Conservation (phyloP, 2,888 invertebrate species). For the Leptogaster cylindrica region DNA sequence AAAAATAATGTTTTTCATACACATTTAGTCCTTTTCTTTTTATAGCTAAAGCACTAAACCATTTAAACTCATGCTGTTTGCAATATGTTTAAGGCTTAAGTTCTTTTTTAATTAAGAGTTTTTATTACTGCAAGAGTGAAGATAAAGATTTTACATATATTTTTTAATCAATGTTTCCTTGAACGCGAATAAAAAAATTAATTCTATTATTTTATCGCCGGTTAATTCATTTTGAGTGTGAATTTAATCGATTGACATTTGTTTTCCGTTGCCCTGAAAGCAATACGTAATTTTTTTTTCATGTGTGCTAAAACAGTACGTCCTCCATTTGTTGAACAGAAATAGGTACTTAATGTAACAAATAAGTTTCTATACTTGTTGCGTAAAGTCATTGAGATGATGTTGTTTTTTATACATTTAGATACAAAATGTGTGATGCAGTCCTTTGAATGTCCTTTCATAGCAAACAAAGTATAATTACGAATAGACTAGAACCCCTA, state of each 20-base stretch:
- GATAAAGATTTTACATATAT: constrained; percentile 8
- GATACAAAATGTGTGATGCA: no score
- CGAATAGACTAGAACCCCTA: no score
- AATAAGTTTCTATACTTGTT: background rate
- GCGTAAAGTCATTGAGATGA: no score
- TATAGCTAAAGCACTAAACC: constrained; percentile 16
- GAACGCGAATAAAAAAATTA: background rate
- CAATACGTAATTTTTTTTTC: background rate
- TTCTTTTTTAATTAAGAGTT: constrained; percentile 23
- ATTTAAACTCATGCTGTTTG: constrained; percentile 28
- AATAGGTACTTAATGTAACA: background rate
- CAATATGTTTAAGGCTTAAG: constrained; percentile 35
- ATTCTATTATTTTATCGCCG: constrained; percentile 9
- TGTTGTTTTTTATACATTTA: no score
- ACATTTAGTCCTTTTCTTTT: background rate
- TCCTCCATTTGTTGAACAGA: background rate
- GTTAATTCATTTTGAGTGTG: constrained; percentile 10
- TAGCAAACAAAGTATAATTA: no score
- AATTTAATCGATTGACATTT: constrained; percentile 36
- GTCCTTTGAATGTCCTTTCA: no score
- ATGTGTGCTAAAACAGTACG: background rate
- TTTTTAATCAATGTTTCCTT: constrained; percentile 14
- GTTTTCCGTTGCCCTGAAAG: background rate
- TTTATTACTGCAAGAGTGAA: constrained; percentile 15
- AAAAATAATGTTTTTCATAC: constrained; percentile 5